A percentile compares a stretch with the other conserved stretches of the same genome.
phyloP scores from a whole-genome alignment of 1,140 invertebrate genomes.

The Varroa destructor region DNA sequence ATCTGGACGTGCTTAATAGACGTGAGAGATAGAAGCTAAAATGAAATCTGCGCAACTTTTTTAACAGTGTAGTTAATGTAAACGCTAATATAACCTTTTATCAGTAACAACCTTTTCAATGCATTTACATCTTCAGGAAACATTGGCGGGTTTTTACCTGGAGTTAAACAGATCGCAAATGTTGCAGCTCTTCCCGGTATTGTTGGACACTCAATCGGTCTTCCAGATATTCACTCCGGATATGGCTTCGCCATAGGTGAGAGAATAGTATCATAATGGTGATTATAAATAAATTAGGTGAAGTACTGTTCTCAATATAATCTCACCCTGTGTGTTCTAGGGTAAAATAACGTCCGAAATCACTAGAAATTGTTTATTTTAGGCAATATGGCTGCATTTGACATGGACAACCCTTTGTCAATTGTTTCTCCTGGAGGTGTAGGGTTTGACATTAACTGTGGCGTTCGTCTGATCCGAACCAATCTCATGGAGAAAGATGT shows the following conservation, averaged over 20 bases:
- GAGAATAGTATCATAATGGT: neutral
- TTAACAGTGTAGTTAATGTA: too few species aligned
- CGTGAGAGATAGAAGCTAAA: too few species aligned
- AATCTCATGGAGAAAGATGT: constrained; percentile 93
- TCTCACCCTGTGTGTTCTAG: too few species aligned
- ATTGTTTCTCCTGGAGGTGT: constrained; percentile 97
- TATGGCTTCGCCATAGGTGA: constrained; percentile 96
- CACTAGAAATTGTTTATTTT: constrained; percentile 18
- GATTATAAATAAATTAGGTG: too few species aligned
- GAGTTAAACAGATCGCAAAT: constrained; percentile 98
- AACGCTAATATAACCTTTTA: too few species aligned
- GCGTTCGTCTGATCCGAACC: constrained; percentile 82
- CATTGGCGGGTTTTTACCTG: constrained; percentile 90
- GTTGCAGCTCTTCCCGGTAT: constrained; percentile 96
- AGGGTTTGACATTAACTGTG: constrained; percentile 98
- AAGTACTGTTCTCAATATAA: too few species aligned
- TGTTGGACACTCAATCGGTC: constrained; percentile 65
- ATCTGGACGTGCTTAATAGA: too few species aligned
- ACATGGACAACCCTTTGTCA: constrained; percentile 76
- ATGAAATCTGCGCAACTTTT: too few species aligned
- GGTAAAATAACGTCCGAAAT: neutral
- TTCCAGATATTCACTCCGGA: constrained; percentile 96
- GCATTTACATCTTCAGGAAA: constrained; percentile 52
- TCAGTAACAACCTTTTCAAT: too few species aligned
- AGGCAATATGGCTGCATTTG: constrained; percentile 99